Evolutionary conservation across 2,888 invertebrate genomes (phyloP), one percentile per base, ranked within the genome.

Genomic region (Drosophila seclusa): DNA sequence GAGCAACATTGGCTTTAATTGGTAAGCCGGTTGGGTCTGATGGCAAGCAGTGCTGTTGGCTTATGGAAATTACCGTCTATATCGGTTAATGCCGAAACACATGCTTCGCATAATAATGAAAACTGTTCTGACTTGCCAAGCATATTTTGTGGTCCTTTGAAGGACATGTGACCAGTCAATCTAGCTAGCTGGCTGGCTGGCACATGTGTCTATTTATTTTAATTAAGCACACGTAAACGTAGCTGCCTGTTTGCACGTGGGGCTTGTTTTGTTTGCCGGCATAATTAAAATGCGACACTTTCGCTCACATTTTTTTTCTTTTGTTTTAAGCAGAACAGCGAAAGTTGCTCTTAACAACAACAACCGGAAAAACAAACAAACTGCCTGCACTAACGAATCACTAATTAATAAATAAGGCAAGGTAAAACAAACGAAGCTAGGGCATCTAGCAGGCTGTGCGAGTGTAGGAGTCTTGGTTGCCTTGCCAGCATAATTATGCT

Each of bases 51-150:
- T 36, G 48, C 64, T 87, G 82, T 87, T 87, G 87, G 84, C 87
- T 87, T 87, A 87, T 87, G 88, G 86, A 87, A 86, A 87, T 84
- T 68, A 81, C 66, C 71, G 79, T 82, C 86, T 81, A 87, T 87
- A 87, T 87, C 87, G 84, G 83, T 82, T 87, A 87, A 87, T 84
- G 72, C 86, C 78, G 48, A 66, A 78, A 65, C 69, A 83, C 80
- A 79, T 74, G 82, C 68, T 57, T 59, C 64, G 89, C 89, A 87
- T 87, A 88, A 80, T 78, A 87, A 87, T 68, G 70, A 81, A 57
- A 21, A n/a, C 21, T 48, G 29, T 58, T 27, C 38, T 52, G 52
- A 57, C 58, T 68, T 67, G 45, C n/a, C 68, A 34, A 34, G 73
- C 76, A 78, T 73, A 82, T 78, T 72, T 75, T 78, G 69, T 62